Evolutionary conservation across 1,140 invertebrate genomes (phyloP).

Genomic region (Drosophila tsacasi): DNA sequence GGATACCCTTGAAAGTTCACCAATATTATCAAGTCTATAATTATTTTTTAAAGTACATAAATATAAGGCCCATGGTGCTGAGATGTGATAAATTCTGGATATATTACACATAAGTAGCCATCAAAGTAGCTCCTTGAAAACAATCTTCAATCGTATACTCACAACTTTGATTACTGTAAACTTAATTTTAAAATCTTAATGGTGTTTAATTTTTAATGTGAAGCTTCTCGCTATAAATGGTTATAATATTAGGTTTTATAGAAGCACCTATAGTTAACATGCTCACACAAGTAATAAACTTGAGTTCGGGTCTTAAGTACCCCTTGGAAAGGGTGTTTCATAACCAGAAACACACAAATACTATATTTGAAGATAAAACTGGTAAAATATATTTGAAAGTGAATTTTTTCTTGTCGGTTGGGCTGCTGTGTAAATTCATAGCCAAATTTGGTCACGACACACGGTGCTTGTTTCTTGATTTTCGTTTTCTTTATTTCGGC

Average conservation of each 20-base stretch:
- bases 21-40: not conserved
- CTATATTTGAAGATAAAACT: constrained; percentile 25
- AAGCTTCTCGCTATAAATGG: not conserved
- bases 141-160: too few relatives aligned
- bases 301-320: not conserved
- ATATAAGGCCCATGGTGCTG: not conserved
- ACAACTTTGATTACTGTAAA: not conserved
- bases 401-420: constrained; percentile 48
- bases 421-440: constrained; percentile 51
- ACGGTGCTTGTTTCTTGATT: constrained; percentile 21
- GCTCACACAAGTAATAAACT: not conserved
- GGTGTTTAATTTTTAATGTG: not conserved
- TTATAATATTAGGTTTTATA: not conserved
- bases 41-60: not conserved
- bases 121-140: not conserved
- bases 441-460: constrained; percentile 72
- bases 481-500: constrained; percentile 23
- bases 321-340: constrained; percentile 4
- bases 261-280: not conserved
- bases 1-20: constrained; percentile 34
- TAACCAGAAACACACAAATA: constrained; percentile 35
- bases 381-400: constrained; percentile 65
- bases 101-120: not conserved
- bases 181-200: not conserved
- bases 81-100: not conserved